Percentiles rank a stretch among this genome's conserved stretches.
Evolutionary conservation across 37 sponge, comb jelly and placozoan genomes (phyloP).

Genomic region (Beroe forskalii): DNA sequence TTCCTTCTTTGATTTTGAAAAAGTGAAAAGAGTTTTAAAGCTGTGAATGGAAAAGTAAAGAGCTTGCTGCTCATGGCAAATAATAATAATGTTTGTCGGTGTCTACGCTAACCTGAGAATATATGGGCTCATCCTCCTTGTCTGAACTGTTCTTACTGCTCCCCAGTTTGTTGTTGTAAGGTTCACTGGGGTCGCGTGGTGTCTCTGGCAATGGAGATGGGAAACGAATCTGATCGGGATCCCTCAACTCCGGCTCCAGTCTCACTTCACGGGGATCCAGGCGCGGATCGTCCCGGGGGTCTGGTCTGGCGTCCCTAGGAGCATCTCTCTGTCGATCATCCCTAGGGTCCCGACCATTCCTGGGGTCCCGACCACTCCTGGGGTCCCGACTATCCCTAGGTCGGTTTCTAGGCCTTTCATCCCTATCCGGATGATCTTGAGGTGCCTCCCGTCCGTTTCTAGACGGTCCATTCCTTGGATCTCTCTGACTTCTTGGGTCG

Average conservation of each 20-base stretch:
- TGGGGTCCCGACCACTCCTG: background rate
- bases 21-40: no score
- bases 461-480: no score
- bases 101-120: background rate
- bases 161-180: background rate
- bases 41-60: no score
- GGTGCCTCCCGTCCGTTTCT: no score
- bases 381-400: background rate
- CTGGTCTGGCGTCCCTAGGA: background rate
- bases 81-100: no score
- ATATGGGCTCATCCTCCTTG: background rate
- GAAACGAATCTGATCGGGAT: background rate
- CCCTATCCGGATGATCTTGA: no score
- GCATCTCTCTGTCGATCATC: slow-evolving; percentile 8
- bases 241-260: background rate
- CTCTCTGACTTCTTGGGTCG: slow-evolving; percentile 1
- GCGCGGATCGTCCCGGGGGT: background rate
- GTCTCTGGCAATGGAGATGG: background rate
- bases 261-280: background rate
- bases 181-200: background rate
- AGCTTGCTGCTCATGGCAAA: no score
- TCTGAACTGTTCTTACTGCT: background rate
- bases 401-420: background rate
- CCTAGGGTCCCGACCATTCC: background rate
- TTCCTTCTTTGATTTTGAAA: no score